Evolutionary conservation across 2,888 invertebrate genomes (phyloP), one percentile per base, ranked within the genome.

Genomic region (Alloplasta piceator): DNA sequence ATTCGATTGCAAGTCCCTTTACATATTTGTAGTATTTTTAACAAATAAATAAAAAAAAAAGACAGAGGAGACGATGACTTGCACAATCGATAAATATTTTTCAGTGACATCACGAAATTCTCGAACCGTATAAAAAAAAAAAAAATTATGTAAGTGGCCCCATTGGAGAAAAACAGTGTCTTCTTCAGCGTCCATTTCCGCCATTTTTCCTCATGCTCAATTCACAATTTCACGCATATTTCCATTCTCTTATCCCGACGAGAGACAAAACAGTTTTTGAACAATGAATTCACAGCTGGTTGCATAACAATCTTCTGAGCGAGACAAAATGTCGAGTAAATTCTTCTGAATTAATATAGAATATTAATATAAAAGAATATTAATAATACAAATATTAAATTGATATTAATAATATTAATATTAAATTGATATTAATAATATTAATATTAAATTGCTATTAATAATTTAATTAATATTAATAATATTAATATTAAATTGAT

Each of bases 161-260:
- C 14, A 2, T 26, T 26, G 7, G 38, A 39, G 26, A 36, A 14
- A 52, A 66, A 66, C 9, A 10, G 36, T 50, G 9, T 66, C 6
- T n/a, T 41, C 10, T n/a, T 5, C 14, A 1, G 0, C n/a, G 3
- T 43, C 46, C n/a, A 14, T 26, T 10, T 5, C 2, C n/a, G 1
- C 5, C 10, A 10, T 9, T 63, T 26, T n/a, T 63, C 5, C n/a
- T 26, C n/a, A 38, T n/a, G n/a, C 2, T 38, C 6, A 63, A 63
- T 63, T 46, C 41, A 63, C 26, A 16, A 63, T 52, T 66, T 66
- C 14, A 39, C 39, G 10, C 14, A n/a, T 48, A 7, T 50, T 6
- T 1, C 39, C 39, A 9, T 50, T 63, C 5, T 48, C 5, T 14
- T 46, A 41, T 46, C 6, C 4, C 50, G 38, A 66, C 7, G n/a